Conservation (phyloP, 2,113 vertebrate genomes). For the Hiodon tergisus region DNA sequence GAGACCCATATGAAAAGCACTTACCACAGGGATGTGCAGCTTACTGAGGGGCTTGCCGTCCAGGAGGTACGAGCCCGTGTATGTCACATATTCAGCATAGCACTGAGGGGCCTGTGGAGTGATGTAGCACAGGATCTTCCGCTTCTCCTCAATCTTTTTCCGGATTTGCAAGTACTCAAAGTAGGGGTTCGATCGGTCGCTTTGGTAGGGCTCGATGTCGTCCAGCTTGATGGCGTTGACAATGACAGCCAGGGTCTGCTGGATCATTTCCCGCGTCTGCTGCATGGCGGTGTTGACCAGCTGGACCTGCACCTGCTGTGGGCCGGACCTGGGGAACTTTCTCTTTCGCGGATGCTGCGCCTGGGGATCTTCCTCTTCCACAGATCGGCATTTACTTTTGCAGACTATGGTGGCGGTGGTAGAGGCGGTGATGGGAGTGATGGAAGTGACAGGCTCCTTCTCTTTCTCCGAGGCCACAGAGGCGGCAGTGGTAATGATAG, state of each 20-base stretch:
- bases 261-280: constrained; percentile 95
- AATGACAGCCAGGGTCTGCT: constrained; percentile 92
- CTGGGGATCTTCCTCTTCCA: constrained; percentile 86
- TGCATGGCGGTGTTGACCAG: constrained; percentile 86
- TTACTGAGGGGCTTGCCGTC: constrained; percentile 97
- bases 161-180: constrained; percentile 97
- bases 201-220: constrained; percentile 94
- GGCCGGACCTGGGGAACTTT: constrained; percentile 81
- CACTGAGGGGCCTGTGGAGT: constrained; percentile 95
- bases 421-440: constrained; percentile 36
- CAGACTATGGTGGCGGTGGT: constrained; percentile 51
- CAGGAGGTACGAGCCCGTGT: constrained; percentile 92
- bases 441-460: constrained; percentile 53
- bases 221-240: constrained; percentile 97
- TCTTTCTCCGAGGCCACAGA: constrained; percentile 69
- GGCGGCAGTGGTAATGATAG: constrained; percentile 21
- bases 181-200: constrained; percentile 93
- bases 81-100: constrained; percentile 96
- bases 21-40: constrained; percentile 97
- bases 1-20: constrained; percentile 31
- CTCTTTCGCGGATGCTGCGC: constrained; percentile 91
- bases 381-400: constrained; percentile 73
- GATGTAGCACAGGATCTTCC: constrained; percentile 97
- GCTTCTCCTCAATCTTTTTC: constrained; percentile 96
- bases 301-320: constrained; percentile 77